Base-by-base conservation (phyloP, 2,797 vertebrate species). In the Arremon brunneinucha region DNA sequence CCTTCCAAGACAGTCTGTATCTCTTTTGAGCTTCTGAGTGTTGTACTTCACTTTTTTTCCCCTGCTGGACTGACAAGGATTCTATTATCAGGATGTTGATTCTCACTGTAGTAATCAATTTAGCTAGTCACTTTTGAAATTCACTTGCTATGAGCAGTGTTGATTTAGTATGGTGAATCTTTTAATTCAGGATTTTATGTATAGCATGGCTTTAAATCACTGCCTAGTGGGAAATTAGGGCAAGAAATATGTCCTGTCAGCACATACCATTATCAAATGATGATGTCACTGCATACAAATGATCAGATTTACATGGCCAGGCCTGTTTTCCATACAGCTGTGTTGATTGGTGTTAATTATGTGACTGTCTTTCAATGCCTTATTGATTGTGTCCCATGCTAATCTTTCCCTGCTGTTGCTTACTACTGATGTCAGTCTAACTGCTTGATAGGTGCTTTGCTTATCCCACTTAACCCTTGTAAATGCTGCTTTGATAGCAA, bases 331-430 rank as follows among this genome's bases (percentile, higher is more conserved):
- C 78, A 63, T 93, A 70, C 93, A 93, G 74, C 94, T 95, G 88
- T 92, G 96, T 65, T 96, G 94, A 93, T 87, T 92, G 88, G 70
- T 90, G 83, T 88, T 96, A 94, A 96, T 95, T 93, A 86, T 59
- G 59, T 65, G 72, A 34, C 86, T 69, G 85, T 67, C 70, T 94
- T 93, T 95, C 93, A 97, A 20, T 92, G 86, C 57, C 20, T 90
- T 95, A 96, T 96, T 95, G 96, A 96, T 90, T 95, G 88, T 92
- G 83, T 87, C 92, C 88, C 78, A 39, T 89, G 70, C 27, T 90
- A 89, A 92, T 91, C 75, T 89, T 95, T 74, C 56, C 41, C 44
- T 84, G 80, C 60, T 87, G 55, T 68, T 96, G 67, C 60, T 84
- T 76, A 24, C 50, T 71, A 35, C 76, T 84, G 88, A 87, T 95